Evolutionary conservation across 2,888 invertebrate species (phyloP).

Genomic region (Ormia ochracea): DNA sequence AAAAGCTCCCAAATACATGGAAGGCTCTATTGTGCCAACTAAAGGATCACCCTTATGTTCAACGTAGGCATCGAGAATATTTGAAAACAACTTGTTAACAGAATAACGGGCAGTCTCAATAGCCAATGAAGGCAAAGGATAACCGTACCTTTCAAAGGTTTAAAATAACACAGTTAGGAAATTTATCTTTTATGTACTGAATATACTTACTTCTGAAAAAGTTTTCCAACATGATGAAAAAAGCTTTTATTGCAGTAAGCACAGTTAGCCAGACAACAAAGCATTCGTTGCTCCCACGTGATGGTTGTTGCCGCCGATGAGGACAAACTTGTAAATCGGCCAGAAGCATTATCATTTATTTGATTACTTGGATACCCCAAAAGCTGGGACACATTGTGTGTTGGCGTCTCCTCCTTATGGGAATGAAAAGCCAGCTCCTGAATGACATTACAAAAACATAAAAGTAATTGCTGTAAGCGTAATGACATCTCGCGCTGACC

Average conservation of each 20-base stretch:
- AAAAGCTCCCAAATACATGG: slow-evolving; percentile 94
- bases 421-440: slow-evolving; percentile 84
- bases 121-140: slow-evolving; percentile 85
- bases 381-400: slow-evolving; percentile 80
- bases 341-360: slow-evolving; percentile 67
- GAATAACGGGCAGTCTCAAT: slow-evolving; percentile 83
- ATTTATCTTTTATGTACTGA: not conserved
- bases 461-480: slow-evolving; percentile 80
- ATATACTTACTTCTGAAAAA: slow-evolving; percentile 78
- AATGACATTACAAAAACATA: slow-evolving; percentile 82
- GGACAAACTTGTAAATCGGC: slow-evolving; percentile 66
- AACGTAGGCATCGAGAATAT: slow-evolving; percentile 86
- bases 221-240: slow-evolving; percentile 83
- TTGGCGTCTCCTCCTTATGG: slow-evolving; percentile 80
- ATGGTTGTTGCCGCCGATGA: slow-evolving; percentile 69
- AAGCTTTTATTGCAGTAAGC: slow-evolving; percentile 87
- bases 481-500: slow-evolving; percentile 76
- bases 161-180: not conserved
- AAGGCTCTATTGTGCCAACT: slow-evolving; percentile 96
- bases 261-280: slow-evolving; percentile 93
- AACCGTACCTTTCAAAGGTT: slow-evolving; percentile 79
- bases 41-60: slow-evolving; percentile 96
- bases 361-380: slow-evolving; percentile 80
- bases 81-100: slow-evolving; percentile 77
- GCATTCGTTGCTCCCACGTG: slow-evolving; percentile 87